phyloP scores from a whole-genome alignment of 2,797 vertebrate genomes.

The Cynodonichthys magdalenae region DNA sequence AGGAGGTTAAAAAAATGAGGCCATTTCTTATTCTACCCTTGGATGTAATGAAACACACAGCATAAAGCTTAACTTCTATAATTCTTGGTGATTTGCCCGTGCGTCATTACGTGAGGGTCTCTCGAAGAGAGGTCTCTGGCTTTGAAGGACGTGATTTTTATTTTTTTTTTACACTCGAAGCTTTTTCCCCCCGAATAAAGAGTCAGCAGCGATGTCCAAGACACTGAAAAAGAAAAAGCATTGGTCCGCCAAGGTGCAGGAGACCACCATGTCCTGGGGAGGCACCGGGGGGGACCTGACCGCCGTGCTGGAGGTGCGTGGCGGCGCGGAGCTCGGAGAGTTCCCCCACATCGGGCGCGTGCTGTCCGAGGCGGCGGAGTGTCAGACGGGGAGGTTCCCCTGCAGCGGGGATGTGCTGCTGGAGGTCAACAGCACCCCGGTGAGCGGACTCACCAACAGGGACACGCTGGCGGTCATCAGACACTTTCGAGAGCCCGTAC shows the following conservation, averaged over 20 bases:
- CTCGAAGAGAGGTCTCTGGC: conserved; percentile 13
- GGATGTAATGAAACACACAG: conserved; percentile 54
- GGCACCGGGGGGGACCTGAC: conserved; percentile 84
- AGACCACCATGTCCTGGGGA: conserved; percentile 90
- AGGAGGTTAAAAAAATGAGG: background rate
- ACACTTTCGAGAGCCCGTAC: conserved; percentile 94
- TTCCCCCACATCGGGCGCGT: conserved; percentile 89
- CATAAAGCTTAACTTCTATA: conserved; percentile 41
- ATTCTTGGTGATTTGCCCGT: conserved; percentile 49
- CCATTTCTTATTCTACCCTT: background rate
- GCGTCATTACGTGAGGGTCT: conserved; percentile 58
- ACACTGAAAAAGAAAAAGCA: conserved; percentile 97
- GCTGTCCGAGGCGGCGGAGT: conserved; percentile 71
- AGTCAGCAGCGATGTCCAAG: conserved; percentile 86
- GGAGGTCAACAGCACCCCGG: conserved; percentile 96
- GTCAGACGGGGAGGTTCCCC: conserved; percentile 86
- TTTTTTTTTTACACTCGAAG: background rate
- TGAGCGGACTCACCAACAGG: conserved; percentile 94
- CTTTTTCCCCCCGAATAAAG: background rate
- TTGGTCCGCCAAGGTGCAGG: conserved; percentile 94
- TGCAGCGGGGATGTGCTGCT: conserved; percentile 90
- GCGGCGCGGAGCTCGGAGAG: conserved; percentile 90
- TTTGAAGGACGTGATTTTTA: conserved; percentile 36
- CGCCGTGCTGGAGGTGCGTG: conserved; percentile 81
- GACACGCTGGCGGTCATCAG: conserved; percentile 94